phyloP scores from a whole-genome alignment of 2,888 invertebrate species.

The Apodemia duryi region DNA sequence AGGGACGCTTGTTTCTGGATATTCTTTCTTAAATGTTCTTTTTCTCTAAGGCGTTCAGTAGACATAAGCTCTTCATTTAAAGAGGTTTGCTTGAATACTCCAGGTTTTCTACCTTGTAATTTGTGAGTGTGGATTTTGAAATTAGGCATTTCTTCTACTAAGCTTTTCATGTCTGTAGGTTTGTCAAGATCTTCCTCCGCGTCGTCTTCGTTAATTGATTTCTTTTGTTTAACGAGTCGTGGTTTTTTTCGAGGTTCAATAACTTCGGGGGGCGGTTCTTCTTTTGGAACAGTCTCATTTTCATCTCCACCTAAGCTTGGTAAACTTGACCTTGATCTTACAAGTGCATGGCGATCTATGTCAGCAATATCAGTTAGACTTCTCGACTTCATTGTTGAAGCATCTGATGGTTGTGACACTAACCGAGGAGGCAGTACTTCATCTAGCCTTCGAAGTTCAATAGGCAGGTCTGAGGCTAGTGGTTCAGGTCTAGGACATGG shows the following conservation, averaged over 20 bases:
- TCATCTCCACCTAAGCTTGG: constrained; percentile 81
- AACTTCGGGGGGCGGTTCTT: constrained; percentile 48
- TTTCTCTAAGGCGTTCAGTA: constrained; percentile 89
- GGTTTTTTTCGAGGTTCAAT: constrained; percentile 82
- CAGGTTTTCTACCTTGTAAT: constrained; percentile 73
- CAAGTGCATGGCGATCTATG: constrained; percentile 84
- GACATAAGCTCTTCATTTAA: constrained; percentile 94
- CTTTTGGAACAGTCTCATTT: constrained; percentile 45
- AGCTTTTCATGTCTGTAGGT: constrained; percentile 84
- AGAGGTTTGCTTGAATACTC: constrained; percentile 89
- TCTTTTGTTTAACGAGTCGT: constrained; percentile 91
- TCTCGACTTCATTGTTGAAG: constrained; percentile 86
- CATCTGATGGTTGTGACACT: constrained; percentile 72
- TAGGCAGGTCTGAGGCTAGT: constrained; percentile 88
- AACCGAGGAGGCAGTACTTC: constrained; percentile 76
- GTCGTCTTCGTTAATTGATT: constrained; percentile 88
- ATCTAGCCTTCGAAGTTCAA: constrained; percentile 88
- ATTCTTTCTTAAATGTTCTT: constrained; percentile 88
- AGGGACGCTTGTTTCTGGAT: constrained; percentile 94
- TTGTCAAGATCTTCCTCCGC: constrained; percentile 82
- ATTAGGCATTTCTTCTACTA: constrained; percentile 83
- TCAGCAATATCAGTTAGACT: constrained; percentile 91
- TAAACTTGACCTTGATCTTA: constrained; percentile 87
- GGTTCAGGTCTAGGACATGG: constrained; percentile 86
- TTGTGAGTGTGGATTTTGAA: constrained; percentile 77